phyloP scores from a whole-genome alignment of 2,797 vertebrate species.

The Erpetoichthys calabaricus region DNA sequence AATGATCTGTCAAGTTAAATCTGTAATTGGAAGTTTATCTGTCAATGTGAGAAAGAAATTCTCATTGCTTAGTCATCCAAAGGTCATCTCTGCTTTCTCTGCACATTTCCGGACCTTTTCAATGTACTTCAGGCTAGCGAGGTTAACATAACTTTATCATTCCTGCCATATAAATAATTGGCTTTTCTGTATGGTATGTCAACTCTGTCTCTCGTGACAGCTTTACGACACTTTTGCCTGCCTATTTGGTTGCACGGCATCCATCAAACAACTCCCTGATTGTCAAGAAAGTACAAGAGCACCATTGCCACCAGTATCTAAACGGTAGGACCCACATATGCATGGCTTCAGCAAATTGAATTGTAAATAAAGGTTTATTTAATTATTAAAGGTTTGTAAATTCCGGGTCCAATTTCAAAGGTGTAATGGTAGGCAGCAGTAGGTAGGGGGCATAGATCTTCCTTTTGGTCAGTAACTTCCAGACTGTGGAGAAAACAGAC shows the following conservation, averaged over 20 bases:
- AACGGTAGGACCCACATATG: too few relatives aligned
- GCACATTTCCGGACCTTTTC: constrained; percentile 20
- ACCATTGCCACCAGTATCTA: too few relatives aligned
- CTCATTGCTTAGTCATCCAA: constrained; percentile 20
- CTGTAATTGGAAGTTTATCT: constrained; percentile 25
- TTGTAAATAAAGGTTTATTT: too few relatives aligned
- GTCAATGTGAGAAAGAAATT: constrained; percentile 22
- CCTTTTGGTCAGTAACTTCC: too few relatives aligned
- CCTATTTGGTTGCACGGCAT: background rate
- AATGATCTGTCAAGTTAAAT: constrained; percentile 28
- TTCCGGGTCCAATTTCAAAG: too few relatives aligned
- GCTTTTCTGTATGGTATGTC: constrained; percentile 20
- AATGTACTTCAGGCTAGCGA: constrained; percentile 23
- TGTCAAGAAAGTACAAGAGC: background rate
- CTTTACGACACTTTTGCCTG: background rate
- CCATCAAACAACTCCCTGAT: background rate
- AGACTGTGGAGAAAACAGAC: too few relatives aligned
- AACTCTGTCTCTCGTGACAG: background rate
- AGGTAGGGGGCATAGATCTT: too few relatives aligned
- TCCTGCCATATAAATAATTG: constrained; percentile 15
- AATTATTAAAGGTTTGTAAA: too few relatives aligned
- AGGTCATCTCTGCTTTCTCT: constrained; percentile 22
- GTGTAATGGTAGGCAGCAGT: too few relatives aligned
- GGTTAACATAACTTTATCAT: constrained; percentile 21
- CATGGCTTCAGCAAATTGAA: too few relatives aligned